These are phyloP conservation scores for Geodia barretti DNA, from an alignment of 37 sponge, comb jelly and placozoan genomes.

Conservation along the genomic window DNA sequence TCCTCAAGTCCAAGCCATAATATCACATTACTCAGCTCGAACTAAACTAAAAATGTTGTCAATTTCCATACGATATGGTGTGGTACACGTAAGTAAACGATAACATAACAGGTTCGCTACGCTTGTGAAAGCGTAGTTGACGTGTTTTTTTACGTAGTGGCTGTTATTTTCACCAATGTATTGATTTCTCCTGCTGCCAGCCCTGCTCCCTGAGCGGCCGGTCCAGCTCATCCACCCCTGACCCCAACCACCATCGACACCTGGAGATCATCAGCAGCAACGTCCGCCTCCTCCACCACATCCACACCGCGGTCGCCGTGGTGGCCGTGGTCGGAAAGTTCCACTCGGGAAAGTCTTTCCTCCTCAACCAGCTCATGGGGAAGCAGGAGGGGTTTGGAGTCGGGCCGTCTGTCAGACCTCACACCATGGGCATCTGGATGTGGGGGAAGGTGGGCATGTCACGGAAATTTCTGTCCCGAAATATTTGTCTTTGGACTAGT, in stretches of 20 bases:
- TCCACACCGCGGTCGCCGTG: constrained; percentile 78
- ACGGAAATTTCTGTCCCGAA: no score
- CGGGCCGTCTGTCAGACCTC: constrained; percentile 83
- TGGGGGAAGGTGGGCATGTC: constrained; percentile 85
- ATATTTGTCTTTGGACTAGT: no score
- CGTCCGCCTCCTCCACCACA: constrained; percentile 73
- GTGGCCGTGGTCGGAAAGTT: constrained; percentile 93
- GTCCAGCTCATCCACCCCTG: constrained; percentile 86
- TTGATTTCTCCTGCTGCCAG: no score
- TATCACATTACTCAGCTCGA: no score
- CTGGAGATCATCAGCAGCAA: constrained; percentile 76
- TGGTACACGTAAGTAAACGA: no score
- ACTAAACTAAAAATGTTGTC: no score
- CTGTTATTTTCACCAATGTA: no score
- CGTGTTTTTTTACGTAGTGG: no score
- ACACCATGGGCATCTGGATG: constrained; percentile 98
- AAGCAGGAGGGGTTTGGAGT: constrained; percentile 86
- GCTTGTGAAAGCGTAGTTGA: no score
- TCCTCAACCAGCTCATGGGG: constrained; percentile 95
- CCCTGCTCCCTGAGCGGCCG: constrained; percentile 37
- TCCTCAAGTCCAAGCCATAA: no score
- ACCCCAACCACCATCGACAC: constrained; percentile 63
- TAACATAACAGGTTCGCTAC: no score
- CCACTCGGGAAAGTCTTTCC: constrained; percentile 91
- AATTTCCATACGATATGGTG: no score